phyloP scores from a whole-genome alignment of 2,888 invertebrate genomes.

The Boloria selene region DNA sequence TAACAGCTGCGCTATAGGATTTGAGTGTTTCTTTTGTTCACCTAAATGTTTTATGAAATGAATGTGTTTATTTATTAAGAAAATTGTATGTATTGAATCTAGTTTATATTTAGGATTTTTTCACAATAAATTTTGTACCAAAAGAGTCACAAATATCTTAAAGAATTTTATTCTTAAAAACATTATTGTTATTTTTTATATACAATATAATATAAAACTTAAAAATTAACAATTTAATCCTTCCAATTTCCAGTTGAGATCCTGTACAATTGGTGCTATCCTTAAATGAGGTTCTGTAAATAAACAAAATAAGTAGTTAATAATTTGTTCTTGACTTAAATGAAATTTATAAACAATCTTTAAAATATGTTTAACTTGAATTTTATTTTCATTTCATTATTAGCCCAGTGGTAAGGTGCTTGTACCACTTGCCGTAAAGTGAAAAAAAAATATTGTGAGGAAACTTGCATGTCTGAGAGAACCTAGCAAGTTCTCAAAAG shows the following conservation, averaged over 20 bases:
- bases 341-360: neutral
- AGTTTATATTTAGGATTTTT: neutral
- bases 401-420: too few species aligned
- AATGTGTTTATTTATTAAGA: slow-evolving; percentile 12
- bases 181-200: neutral
- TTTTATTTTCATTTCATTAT: neutral
- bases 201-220: slow-evolving; percentile 2
- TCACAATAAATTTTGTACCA: neutral
- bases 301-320: slow-evolving; percentile 31
- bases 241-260: slow-evolving; percentile 81
- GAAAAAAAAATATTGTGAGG: too few species aligned
- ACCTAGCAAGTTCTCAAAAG: too few species aligned
- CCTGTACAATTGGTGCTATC: slow-evolving; percentile 82
- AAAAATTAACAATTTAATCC: slow-evolving; percentile 24
- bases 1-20: slow-evolving; percentile 65
- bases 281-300: slow-evolving; percentile 83
- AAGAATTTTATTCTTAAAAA: neutral
- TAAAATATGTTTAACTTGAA: too few species aligned
- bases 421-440: too few species aligned
- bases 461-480: too few species aligned
- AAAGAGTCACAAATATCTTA: neutral
- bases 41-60: slow-evolving; percentile 66
- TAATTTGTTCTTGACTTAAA: neutral
- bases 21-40: slow-evolving; percentile 85
- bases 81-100: neutral